A percentile compares a stretch with the other conserved stretches of the same genome.
Evolutionary conservation across 2,888 invertebrate genomes (phyloP).

Genomic region (Lycia hirtaria): DNA sequence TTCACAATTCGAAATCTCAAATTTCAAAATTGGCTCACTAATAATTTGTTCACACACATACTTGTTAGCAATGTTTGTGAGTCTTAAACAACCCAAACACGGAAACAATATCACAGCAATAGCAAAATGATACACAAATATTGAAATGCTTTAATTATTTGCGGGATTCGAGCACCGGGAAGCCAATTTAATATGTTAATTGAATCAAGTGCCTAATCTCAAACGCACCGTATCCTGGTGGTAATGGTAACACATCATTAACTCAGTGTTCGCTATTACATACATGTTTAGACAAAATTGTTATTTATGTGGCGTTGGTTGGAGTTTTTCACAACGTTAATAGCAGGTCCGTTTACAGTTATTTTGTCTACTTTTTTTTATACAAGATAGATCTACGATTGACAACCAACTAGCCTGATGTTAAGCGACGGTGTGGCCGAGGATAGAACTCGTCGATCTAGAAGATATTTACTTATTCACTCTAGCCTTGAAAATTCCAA

Average conservation of each 20-base stretch:
- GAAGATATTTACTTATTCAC: too few relatives aligned
- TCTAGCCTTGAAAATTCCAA: too few relatives aligned
- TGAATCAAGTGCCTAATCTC: conserved; percentile 30
- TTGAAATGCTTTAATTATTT: conserved; percentile 27
- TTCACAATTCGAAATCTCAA: neutral
- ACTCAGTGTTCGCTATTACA: neutral
- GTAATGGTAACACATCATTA: conserved; percentile 28
- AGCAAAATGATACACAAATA: conserved; percentile 28
- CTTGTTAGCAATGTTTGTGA: conserved; percentile 4
- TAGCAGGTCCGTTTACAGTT: too few relatives aligned
- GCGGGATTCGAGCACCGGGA: conserved; percentile 26
- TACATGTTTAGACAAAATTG: neutral
- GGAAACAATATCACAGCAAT: conserved; percentile 13
- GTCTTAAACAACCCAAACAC: neutral
- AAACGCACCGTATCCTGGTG: conserved; percentile 13
- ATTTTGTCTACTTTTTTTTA: too few relatives aligned
- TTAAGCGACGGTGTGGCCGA: too few relatives aligned
- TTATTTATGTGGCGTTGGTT: too few relatives aligned
- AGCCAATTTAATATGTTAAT: conserved; percentile 39
- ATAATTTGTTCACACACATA: conserved; percentile 2
- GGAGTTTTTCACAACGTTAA: too few relatives aligned
- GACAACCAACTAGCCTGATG: too few relatives aligned
- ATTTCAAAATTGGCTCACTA: neutral
- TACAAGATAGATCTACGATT: too few relatives aligned
- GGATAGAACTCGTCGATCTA: too few relatives aligned